These are phyloP conservation scores for Epinotia demarniana DNA, from an alignment of 2,888 invertebrate genomes.

Conservation along the genomic window DNA sequence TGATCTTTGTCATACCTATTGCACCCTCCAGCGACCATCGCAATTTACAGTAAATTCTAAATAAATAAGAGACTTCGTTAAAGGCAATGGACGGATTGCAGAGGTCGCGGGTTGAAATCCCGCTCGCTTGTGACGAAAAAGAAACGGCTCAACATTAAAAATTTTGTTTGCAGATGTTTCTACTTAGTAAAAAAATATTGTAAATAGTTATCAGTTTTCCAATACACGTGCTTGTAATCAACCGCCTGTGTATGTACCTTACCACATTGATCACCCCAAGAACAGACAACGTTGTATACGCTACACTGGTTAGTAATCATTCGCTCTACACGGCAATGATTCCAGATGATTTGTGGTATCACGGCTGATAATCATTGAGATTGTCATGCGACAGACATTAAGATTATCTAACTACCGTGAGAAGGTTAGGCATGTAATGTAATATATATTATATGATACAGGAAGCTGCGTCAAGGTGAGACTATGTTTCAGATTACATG, in stretches of 20 bases:
- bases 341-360: neutral
- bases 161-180: too few species aligned
- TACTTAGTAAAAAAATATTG: too few species aligned
- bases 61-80: too few species aligned
- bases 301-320: neutral
- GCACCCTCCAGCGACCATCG: too few species aligned
- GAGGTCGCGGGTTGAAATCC: too few species aligned
- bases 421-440: neutral
- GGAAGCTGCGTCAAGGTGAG: slow-evolving; percentile 1
- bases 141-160: too few species aligned
- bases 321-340: neutral
- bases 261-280: neutral
- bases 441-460: neutral
- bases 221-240: neutral
- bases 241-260: neutral
- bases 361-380: slow-evolving; percentile 2
- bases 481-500: neutral
- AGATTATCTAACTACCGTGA: neutral
- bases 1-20: too few species aligned
- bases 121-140: too few species aligned
- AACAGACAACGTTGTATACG: neutral
- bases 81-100: too few species aligned
- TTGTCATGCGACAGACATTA: slow-evolving; percentile 8
- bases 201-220: neutral
- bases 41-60: too few species aligned